These are phyloP conservation scores for Ophioderma brevispina DNA, from an alignment of 35 echinoderm and acorn worm genomes.

Conservation along the genomic window DNA sequence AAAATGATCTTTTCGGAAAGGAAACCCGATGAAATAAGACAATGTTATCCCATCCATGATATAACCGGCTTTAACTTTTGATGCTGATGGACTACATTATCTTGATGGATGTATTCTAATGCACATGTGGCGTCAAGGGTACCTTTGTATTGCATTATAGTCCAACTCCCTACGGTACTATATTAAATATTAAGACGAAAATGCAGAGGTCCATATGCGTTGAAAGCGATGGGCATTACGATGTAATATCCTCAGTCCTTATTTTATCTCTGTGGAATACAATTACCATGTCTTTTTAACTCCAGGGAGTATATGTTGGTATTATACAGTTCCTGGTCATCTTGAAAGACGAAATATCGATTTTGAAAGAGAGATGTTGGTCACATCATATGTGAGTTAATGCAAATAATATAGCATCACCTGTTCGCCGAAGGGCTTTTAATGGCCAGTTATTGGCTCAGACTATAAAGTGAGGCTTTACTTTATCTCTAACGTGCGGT, in stretches of 20 bases:
- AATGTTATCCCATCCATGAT: too few species aligned
- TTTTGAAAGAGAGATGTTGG: slow-evolving; percentile 5
- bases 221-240: not conserved
- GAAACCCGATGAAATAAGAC: too few species aligned
- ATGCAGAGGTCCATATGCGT: not conserved
- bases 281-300: not conserved
- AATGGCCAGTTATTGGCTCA: not conserved
- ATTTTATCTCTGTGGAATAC: not conserved
- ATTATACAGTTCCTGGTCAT: not conserved
- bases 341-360: not conserved
- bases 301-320: not conserved
- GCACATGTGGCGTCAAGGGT: too few species aligned
- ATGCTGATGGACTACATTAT: too few species aligned
- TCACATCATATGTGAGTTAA: not conserved
- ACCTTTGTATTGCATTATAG: too few species aligned
- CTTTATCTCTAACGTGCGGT: not conserved
- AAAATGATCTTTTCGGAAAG: too few species aligned
- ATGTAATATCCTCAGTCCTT: not conserved
- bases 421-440: not conserved
- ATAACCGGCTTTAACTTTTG: too few species aligned
- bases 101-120: too few species aligned
- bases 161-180: not conserved
- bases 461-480: not conserved
- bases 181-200: not conserved
- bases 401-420: not conserved